Conservation (phyloP, 1,140 invertebrate species). For the Heliconius congener region DNA sequence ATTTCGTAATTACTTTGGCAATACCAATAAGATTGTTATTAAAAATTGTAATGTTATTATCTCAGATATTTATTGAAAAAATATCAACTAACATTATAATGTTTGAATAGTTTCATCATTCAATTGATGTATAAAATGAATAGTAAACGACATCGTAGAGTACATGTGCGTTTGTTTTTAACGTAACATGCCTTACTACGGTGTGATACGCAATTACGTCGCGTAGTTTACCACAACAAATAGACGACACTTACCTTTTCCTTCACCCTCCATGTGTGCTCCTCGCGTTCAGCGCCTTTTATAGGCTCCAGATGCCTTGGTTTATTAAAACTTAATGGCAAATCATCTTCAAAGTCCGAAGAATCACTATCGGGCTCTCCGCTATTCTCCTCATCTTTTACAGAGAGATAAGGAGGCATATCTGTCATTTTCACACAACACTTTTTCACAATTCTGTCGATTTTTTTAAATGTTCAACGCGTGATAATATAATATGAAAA, state of each 20-base stretch:
- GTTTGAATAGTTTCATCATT: neutral
- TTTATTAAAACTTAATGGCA: constrained; percentile 86
- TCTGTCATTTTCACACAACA: constrained; percentile 77
- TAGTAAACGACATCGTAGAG: constrained; percentile 11
- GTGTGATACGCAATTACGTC: constrained; percentile 54
- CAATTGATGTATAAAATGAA: neutral
- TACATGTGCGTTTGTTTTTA: constrained; percentile 76
- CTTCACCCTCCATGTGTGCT: constrained; percentile 94
- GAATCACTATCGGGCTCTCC: constrained; percentile 91
- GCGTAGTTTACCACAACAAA: constrained; percentile 36
- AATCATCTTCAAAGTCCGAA: constrained; percentile 86
- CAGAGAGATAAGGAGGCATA: constrained; percentile 76
- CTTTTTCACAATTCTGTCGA: constrained; percentile 52
- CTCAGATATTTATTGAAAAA: neutral
- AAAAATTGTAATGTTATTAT: neutral
- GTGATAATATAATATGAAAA: constrained; percentile 56
- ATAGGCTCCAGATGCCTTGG: constrained; percentile 89
- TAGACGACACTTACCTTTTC: constrained; percentile 86
- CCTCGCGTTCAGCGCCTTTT: constrained; percentile 86
- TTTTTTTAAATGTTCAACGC: constrained; percentile 51
- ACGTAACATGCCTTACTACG: constrained; percentile 42
- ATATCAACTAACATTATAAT: neutral
- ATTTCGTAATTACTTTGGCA: neutral
- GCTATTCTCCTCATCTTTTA: constrained; percentile 82
- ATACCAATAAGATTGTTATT: constrained; percentile 8